phyloP scores from a whole-genome alignment of 1,140 invertebrate genomes.

The Drosophila quadrilineata region DNA sequence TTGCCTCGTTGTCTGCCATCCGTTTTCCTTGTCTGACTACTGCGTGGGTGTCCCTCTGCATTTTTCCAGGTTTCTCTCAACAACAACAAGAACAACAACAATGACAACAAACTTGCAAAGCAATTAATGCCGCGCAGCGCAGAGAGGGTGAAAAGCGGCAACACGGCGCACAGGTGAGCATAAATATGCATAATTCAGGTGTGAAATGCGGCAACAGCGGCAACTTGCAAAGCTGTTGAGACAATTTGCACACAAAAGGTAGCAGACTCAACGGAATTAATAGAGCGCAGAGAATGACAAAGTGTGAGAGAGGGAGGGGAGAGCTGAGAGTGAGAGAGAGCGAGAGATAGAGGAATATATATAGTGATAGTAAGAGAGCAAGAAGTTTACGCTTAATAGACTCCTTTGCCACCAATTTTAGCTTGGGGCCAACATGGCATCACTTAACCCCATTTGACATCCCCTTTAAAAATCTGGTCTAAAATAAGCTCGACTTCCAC shows the following conservation, averaged over 20 bases:
- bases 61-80: slow-evolving; percentile 31
- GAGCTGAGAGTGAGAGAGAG: neutral
- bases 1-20: slow-evolving; percentile 25
- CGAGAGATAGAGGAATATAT: neutral
- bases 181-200: slow-evolving; percentile 67
- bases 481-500: no score
- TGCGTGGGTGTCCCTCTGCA: slow-evolving; percentile 34
- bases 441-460: no score
- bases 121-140: slow-evolving; percentile 52
- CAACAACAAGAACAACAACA: slow-evolving; percentile 3
- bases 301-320: neutral
- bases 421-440: no score
- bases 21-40: no score
- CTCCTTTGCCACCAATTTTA: no score
- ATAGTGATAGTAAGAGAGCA: neutral
- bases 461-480: no score
- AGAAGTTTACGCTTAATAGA: neutral
- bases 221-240: slow-evolving; percentile 22
- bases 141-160: neutral
- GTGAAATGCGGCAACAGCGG: slow-evolving; percentile 34
- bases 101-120: slow-evolving; percentile 21
- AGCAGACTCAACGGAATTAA: slow-evolving; percentile 17
- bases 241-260: slow-evolving; percentile 24
- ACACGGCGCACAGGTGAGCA: slow-evolving; percentile 55
- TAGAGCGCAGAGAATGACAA: slow-evolving; percentile 9